Percentiles rank a stretch among this genome's conserved stretches.
Conservation (phyloP, 2,113 vertebrate genomes). For the Amphilophus citrinellus region DNA sequence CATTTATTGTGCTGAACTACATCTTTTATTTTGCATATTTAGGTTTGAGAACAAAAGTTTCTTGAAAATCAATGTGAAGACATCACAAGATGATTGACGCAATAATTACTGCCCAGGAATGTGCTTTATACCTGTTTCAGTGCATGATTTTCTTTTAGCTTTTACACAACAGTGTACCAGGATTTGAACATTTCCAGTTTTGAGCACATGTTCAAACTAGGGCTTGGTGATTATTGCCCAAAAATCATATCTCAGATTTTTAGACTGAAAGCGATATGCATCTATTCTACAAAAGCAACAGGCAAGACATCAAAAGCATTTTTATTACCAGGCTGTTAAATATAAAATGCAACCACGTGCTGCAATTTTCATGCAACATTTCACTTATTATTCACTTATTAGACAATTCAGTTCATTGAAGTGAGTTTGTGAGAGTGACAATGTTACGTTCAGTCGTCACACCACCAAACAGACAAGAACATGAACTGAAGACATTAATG, state of each 20-base stretch:
- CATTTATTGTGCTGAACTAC: background rate
- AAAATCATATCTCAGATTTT: background rate
- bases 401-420: background rate
- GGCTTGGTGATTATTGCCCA: background rate
- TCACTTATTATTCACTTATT: background rate
- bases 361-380: background rate
- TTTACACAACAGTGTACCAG: background rate
- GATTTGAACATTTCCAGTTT: background rate
- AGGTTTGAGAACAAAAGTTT: background rate
- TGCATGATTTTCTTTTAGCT: background rate
- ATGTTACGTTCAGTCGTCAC: background rate
- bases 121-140: background rate
- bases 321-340: background rate
- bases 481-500: background rate
- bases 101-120: background rate
- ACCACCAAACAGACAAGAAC: background rate
- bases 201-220: background rate
- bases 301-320: background rate
- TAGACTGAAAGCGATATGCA: background rate
- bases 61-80: background rate
- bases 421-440: background rate
- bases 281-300: background rate
- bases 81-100: background rate
- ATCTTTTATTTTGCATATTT: slow-evolving; percentile 13
- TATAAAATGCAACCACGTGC: background rate